Evolutionary conservation across 2,888 invertebrate species (phyloP).

Genomic region (Orthosia gothica): DNA sequence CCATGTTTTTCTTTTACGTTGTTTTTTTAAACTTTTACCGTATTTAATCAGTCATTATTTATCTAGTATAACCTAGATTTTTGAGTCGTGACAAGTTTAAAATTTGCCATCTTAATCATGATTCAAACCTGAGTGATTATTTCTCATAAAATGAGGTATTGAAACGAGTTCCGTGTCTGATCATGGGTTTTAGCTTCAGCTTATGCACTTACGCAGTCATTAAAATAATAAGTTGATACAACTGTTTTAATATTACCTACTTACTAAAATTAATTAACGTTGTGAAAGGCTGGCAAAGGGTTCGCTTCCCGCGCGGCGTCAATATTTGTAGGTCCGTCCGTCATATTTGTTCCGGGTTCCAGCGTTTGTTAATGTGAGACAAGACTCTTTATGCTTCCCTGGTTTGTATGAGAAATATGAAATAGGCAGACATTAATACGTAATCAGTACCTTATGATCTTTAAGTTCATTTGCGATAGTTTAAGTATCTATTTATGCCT

Average conservation of each 20-base stretch:
- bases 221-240: not conserved
- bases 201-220: no score
- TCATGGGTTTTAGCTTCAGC: not conserved
- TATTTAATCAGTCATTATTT: no score
- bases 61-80: not conserved
- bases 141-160: not conserved
- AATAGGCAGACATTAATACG: not conserved
- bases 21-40: no score
- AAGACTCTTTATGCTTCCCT: not conserved
- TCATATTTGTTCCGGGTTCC: constrained; percentile 18
- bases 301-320: not conserved
- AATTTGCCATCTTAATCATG: not conserved
- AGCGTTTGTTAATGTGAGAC: constrained; percentile 12
- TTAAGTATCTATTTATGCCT: no score
- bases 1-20: no score
- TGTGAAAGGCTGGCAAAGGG: not conserved
- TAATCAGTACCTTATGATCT: no score
- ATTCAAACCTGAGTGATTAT: not conserved
- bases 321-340: constrained; percentile 21
- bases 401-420: not conserved
- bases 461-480: no score
- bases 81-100: not conserved
- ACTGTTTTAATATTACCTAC: not conserved
- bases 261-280: not conserved
- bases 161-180: not conserved